phyloP scores from a whole-genome alignment of 2,888 invertebrate genomes.

The Drosophila sordidula region DNA sequence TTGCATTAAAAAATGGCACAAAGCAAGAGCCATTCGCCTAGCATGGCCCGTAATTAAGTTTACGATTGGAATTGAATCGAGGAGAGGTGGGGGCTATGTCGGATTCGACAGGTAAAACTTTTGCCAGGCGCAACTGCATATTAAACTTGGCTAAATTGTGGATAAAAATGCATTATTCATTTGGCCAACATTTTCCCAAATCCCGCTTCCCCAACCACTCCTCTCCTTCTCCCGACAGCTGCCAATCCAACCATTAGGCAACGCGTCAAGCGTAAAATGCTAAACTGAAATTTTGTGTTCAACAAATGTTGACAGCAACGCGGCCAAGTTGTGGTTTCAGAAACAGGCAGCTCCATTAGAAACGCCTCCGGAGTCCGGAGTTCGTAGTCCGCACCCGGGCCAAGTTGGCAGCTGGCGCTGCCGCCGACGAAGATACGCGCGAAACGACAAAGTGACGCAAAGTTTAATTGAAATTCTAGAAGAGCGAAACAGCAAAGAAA shows the following conservation, averaged over 20 bases:
- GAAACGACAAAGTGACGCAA: slow-evolving; percentile 68
- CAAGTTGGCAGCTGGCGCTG: slow-evolving; percentile 66
- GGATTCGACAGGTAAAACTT: slow-evolving; percentile 38
- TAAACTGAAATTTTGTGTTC: slow-evolving; percentile 77
- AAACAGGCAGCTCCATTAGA: slow-evolving; percentile 63
- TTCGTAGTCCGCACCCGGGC: not conserved
- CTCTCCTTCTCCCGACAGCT: not conserved
- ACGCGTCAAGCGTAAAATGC: slow-evolving; percentile 74
- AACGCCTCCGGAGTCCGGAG: slow-evolving; percentile 23
- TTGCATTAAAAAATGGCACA: slow-evolving; percentile 53
- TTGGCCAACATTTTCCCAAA: slow-evolving; percentile 24
- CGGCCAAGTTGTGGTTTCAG: slow-evolving; percentile 46
- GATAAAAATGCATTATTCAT: slow-evolving; percentile 77
- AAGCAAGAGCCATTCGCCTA: slow-evolving; percentile 21
- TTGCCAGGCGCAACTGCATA: slow-evolving; percentile 33
- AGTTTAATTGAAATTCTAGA: slow-evolving; percentile 77
- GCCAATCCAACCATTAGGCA: slow-evolving; percentile 65
- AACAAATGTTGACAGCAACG: slow-evolving; percentile 76
- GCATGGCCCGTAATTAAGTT: slow-evolving; percentile 61
- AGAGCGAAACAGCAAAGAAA: slow-evolving; percentile 20
- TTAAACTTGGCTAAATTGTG: slow-evolving; percentile 66
- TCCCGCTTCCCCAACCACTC: too few species aligned
- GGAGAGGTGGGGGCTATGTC: not conserved
- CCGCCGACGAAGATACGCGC: slow-evolving; percentile 43
- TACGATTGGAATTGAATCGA: slow-evolving; percentile 14